Evolutionary conservation across 2,797 vertebrate genomes (phyloP).

Genomic region (Silurus aristotelis): DNA sequence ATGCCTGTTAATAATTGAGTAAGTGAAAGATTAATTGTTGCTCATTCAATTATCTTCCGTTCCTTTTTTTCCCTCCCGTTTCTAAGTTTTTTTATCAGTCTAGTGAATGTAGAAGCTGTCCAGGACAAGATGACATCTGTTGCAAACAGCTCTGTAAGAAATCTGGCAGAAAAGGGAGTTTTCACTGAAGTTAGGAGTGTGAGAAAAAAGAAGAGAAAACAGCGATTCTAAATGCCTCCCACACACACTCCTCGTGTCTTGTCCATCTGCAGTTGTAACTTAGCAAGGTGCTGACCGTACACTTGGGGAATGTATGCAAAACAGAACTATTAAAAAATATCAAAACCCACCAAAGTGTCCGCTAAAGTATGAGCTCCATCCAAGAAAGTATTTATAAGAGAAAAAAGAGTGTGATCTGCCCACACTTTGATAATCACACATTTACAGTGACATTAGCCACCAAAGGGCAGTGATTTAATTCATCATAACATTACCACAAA

Average conservation of each 20-base stretch:
- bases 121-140: conserved; percentile 48
- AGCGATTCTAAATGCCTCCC: conserved; percentile 22
- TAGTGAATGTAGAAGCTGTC: conserved; percentile 45
- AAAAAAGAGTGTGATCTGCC: conserved; percentile 10
- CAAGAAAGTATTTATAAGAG: conserved; percentile 35
- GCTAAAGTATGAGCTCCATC: conserved; percentile 36
- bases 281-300: conserved; percentile 65
- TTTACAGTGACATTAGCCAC: conserved; percentile 52
- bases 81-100: conserved; percentile 47
- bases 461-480: conserved; percentile 55
- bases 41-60: conserved; percentile 58
- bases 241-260: conserved; percentile 18
- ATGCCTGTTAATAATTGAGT: conserved; percentile 61
- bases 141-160: conserved; percentile 45
- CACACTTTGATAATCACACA: conserved; percentile 21
- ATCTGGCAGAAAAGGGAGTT: conserved; percentile 9
- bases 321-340: conserved; percentile 69
- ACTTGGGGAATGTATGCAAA: conserved; percentile 62
- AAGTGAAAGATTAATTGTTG: conserved; percentile 60
- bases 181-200: neutral
- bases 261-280: conserved; percentile 50
- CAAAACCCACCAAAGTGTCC: conserved; percentile 57
- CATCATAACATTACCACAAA: conserved; percentile 54
- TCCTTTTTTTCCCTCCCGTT: conserved; percentile 30
- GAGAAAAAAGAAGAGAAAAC: neutral